Base-by-base conservation (phyloP, 1,140 invertebrate genomes). In the Drosophila gunungcola region DNA sequence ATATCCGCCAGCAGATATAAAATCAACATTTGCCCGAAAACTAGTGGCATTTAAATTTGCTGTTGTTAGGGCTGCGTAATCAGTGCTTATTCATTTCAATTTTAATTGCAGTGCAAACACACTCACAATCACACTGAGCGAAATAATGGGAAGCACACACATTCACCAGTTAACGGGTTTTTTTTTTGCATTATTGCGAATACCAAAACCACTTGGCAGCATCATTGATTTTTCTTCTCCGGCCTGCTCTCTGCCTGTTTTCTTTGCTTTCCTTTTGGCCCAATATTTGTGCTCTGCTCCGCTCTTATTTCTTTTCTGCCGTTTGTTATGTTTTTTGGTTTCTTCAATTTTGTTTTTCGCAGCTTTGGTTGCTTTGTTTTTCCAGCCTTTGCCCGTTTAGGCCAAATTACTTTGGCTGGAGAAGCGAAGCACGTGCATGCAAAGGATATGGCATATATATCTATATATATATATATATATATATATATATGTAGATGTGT, bases 171-270 rank as follows among this genome's bases (percentile, higher is more conserved):
- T 62, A 72, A 46, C 56, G 48, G 25, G 36, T 41, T 34, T 38
- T 61, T 45, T 32, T 73, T 63, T 65, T 51, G 45, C 51, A 55
- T 58, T 80, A 80, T 80, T 63, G 77, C 63, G 53, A 60, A 68
- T 69, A 49, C 51, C 70, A 67, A 56, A 74, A 64, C 54, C 62
- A 76, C 60, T 84, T 86, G 83, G 78, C 84, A 88, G 84, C 84
- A 88, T 88, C 84, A 88, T 88, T 88, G 84, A 88, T 88, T 88
- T 88, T 88, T 88, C 80, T 69, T 72, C 78, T 80, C 46, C 36
- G 60, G 32, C 38, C 60, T 65, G 42, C 56, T 61, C 64, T 69
- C 7, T 53, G 7, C 39, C 27, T 36, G 48, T 68, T 54, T 68
- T 68, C 65, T 11, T 39, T 45, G 16, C 41, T 16, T 56, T 55